Conservation (phyloP, 2,888 invertebrate genomes). For the Cosmorhoe ocellata region DNA sequence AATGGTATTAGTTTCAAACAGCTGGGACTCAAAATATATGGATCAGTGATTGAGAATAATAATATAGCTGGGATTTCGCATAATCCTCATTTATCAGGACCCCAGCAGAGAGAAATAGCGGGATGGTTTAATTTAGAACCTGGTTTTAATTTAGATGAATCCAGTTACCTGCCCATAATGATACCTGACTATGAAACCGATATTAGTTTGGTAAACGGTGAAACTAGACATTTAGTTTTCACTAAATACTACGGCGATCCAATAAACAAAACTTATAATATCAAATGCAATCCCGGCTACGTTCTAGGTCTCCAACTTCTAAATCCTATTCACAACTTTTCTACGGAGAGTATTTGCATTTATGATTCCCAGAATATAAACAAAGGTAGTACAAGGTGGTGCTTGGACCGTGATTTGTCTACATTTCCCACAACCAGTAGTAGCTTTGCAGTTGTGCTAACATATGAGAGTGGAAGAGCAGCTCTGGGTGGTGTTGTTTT, state of each 20-base stretch:
- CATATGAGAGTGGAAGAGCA: slow-evolving; percentile 89
- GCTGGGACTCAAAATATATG: slow-evolving; percentile 90
- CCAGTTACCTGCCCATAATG: slow-evolving; percentile 87
- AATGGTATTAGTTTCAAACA: slow-evolving; percentile 96
- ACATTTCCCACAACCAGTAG: slow-evolving; percentile 95
- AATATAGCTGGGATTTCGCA: slow-evolving; percentile 94
- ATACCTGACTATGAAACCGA: slow-evolving; percentile 85
- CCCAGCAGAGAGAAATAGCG: slow-evolving; percentile 94
- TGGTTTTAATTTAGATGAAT: slow-evolving; percentile 85
- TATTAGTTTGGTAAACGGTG: slow-evolving; percentile 86
- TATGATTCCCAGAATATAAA: slow-evolving; percentile 88
- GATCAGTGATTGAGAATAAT: slow-evolving; percentile 92
- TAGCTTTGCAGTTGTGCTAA: slow-evolving; percentile 90
- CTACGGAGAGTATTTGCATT: slow-evolving; percentile 91
- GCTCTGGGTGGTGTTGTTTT: slow-evolving; percentile 92
- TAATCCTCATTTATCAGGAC: slow-evolving; percentile 91
- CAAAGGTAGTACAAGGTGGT: slow-evolving; percentile 87
- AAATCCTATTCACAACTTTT: slow-evolving; percentile 94
- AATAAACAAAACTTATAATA: slow-evolving; percentile 81
- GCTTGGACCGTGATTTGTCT: slow-evolving; percentile 90
- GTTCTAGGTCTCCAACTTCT: slow-evolving; percentile 94
- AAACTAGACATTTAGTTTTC: slow-evolving; percentile 91
- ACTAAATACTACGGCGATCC: slow-evolving; percentile 84
- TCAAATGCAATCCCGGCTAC: slow-evolving; percentile 90
- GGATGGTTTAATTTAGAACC: slow-evolving; percentile 93